phyloP scores from a whole-genome alignment of 2,888 invertebrate genomes.

The Cybosia mesomella region DNA sequence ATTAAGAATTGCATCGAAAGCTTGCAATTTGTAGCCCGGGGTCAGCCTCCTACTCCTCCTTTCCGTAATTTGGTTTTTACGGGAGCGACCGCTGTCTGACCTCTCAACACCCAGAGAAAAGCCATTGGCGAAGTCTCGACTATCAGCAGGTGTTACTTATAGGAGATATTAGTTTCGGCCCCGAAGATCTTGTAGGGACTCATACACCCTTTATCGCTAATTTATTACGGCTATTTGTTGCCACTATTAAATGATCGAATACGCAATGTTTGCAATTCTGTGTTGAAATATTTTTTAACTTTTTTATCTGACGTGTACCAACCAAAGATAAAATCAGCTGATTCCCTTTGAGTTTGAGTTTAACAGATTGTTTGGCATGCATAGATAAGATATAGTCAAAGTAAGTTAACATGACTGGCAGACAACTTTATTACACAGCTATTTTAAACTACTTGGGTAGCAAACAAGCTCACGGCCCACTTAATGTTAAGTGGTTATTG shows the following conservation, averaged over 20 bases:
- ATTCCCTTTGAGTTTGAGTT: conserved; percentile 11
- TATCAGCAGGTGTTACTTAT: no score
- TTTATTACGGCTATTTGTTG: background rate
- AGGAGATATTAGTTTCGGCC: no score
- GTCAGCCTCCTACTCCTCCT: no score
- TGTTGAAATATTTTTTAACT: background rate
- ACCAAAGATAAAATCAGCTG: conserved; percentile 11
- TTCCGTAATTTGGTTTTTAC: no score
- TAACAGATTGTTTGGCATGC: conserved; percentile 11
- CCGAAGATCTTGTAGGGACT: no score
- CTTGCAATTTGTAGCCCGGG: no score
- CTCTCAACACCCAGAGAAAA: no score
- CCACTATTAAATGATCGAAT: background rate
- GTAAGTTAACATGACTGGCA: background rate
- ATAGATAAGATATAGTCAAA: conserved; percentile 12
- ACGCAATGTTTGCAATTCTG: background rate
- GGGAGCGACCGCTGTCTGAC: no score
- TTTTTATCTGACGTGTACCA: background rate
- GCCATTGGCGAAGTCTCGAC: no score
- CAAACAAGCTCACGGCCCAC: background rate
- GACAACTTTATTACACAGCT: background rate
- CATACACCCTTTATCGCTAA: no score
- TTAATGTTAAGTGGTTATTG: no score
- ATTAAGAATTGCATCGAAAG: no score
- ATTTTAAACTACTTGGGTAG: background rate